These are phyloP conservation scores for Holocentrus rufus DNA, from an alignment of 2,797 vertebrate species.

Conservation along the genomic window DNA sequence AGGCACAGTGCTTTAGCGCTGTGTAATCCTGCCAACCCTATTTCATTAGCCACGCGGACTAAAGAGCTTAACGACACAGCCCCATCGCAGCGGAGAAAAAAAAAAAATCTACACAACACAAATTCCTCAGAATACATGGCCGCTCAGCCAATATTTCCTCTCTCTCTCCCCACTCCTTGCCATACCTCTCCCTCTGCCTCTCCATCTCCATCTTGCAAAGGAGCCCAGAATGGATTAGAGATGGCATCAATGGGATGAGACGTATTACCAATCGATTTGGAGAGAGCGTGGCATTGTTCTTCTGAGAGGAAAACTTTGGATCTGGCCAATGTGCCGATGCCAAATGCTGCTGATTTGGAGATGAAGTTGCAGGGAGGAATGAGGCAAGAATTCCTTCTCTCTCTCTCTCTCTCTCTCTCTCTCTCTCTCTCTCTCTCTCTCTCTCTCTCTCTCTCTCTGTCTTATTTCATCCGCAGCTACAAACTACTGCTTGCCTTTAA, in stretches of 20 bases:
- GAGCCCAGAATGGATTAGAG: constrained; percentile 85
- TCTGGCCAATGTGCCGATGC: constrained; percentile 67
- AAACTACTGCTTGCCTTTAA: constrained; percentile 70
- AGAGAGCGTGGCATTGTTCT: constrained; percentile 79
- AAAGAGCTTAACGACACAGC: constrained; percentile 84
- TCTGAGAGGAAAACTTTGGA: constrained; percentile 79
- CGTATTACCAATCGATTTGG: constrained; percentile 86
- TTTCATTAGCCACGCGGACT: constrained; percentile 86
- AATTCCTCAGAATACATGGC: constrained; percentile 79
- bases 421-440: constrained; percentile 12
- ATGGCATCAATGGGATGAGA: constrained; percentile 84
- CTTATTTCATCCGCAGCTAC: constrained; percentile 65
- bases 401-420: constrained; percentile 48
- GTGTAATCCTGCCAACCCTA: constrained; percentile 85
- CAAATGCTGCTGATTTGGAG: constrained; percentile 73
- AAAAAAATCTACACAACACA: constrained; percentile 72
- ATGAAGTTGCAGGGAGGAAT: constrained; percentile 62
- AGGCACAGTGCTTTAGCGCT: constrained; percentile 82
- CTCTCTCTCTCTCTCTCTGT: constrained; percentile 44
- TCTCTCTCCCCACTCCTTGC: constrained; percentile 61
- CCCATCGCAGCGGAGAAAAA: constrained; percentile 73
- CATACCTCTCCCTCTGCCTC: constrained; percentile 63
- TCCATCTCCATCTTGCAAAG: constrained; percentile 73
- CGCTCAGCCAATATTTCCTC: constrained; percentile 75
- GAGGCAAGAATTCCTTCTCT: constrained; percentile 26